Evolutionary conservation across 2,888 invertebrate genomes (phyloP).

Genomic region (Xiphydria camelus): DNA sequence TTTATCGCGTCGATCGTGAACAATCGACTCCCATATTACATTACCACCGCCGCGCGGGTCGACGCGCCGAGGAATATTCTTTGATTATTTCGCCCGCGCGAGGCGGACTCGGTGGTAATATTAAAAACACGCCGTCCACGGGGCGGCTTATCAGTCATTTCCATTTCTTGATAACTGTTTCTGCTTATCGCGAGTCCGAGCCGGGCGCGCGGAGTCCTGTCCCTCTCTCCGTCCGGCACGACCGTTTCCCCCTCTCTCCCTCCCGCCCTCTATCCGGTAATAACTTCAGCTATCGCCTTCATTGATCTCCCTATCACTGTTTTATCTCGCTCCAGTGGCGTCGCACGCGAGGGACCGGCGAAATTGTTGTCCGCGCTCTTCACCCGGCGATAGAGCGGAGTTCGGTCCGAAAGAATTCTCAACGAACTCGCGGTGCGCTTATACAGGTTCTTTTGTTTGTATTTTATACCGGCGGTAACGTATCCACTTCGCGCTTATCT

Average conservation of each 20-base stretch:
- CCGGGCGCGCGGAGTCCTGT: slow-evolving; percentile 26
- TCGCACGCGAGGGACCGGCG: slow-evolving; percentile 43
- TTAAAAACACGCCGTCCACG: slow-evolving; percentile 44
- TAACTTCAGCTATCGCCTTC: slow-evolving; percentile 57
- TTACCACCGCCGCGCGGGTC: too few species aligned
- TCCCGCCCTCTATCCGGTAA: slow-evolving; percentile 56
- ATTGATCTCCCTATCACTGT: slow-evolving; percentile 57
- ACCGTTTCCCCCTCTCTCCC: slow-evolving; percentile 30
- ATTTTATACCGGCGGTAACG: too few species aligned
- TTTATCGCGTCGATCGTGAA: too few species aligned
- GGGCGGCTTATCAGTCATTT: slow-evolving; percentile 62
- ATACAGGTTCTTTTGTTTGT: too few species aligned
- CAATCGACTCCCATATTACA: too few species aligned
- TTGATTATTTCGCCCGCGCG: too few species aligned
- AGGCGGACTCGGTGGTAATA: slow-evolving; percentile 40
- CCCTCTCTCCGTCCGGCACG: slow-evolving; percentile 25
- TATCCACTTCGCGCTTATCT: too few species aligned
- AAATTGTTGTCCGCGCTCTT: neutral
- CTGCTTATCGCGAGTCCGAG: slow-evolving; percentile 54
- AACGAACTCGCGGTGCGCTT: too few species aligned
- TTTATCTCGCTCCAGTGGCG: slow-evolving; percentile 56
- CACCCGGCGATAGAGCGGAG: too few species aligned
- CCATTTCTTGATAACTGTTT: slow-evolving; percentile 61
- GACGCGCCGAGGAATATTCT: too few species aligned
- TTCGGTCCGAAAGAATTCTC: too few species aligned